phyloP scores from a whole-genome alignment of 2,888 invertebrate species.

The Trichopria drosophilae region DNA sequence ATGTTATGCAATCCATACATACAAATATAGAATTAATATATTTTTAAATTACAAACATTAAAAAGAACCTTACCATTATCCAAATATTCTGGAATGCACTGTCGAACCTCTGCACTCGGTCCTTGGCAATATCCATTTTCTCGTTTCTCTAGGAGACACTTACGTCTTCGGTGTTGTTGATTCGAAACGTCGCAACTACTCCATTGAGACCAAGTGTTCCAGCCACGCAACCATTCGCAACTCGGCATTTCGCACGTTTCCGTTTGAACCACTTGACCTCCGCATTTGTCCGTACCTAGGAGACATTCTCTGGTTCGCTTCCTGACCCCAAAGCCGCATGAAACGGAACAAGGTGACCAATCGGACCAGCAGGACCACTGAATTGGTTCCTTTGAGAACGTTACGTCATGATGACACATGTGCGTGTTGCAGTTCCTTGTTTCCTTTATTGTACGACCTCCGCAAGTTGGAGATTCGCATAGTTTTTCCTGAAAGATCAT shows the following conservation, averaged over 20 bases:
- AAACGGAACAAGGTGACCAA: constrained; percentile 77
- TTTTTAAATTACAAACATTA: too few species aligned
- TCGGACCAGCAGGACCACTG: constrained; percentile 88
- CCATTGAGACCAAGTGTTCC: constrained; percentile 79
- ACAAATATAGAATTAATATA: too few species aligned
- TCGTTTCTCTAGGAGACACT: constrained; percentile 64
- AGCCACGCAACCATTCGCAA: constrained; percentile 72
- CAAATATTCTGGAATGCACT: constrained; percentile 60
- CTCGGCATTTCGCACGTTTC: constrained; percentile 71
- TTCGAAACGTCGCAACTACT: constrained; percentile 67
- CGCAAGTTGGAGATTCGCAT: constrained; percentile 62
- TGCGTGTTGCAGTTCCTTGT: constrained; percentile 75
- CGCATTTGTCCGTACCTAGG: constrained; percentile 61
- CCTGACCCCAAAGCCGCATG: constrained; percentile 72
- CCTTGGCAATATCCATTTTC: constrained; percentile 69
- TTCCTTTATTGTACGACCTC: constrained; percentile 63
- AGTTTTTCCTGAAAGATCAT: constrained; percentile 58
- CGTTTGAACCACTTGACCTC: constrained; percentile 67
- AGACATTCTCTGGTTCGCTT: constrained; percentile 71
- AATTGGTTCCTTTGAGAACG: too few species aligned
- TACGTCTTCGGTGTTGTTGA: constrained; percentile 71
- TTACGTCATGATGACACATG: constrained; percentile 61
- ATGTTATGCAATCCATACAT: too few species aligned
- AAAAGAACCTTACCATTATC: constrained; percentile 51
- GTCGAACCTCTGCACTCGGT: constrained; percentile 68